A percentile compares a stretch with the other conserved stretches of the same genome.
Conservation (phyloP, 2,797 vertebrate species). For the Dendrocincla tyrannina region DNA sequence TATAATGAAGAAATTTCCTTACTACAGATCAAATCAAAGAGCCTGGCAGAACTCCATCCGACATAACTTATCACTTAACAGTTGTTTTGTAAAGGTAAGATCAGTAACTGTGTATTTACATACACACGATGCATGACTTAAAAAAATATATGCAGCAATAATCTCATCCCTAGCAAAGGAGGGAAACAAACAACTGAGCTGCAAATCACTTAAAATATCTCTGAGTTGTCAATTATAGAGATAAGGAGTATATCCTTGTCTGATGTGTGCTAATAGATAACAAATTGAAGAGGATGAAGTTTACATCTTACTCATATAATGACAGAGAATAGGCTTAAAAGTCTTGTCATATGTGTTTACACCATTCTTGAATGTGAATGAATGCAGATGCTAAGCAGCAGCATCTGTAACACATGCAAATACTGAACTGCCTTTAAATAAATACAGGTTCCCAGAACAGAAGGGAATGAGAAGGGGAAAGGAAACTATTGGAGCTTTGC, state of each 20-base stretch:
- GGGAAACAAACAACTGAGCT: constrained; percentile 31
- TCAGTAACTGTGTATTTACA: not conserved
- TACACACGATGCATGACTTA: not conserved
- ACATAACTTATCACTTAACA: constrained; percentile 98
- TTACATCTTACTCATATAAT: constrained; percentile 45
- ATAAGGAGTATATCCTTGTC: constrained; percentile 16
- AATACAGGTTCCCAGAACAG: constrained; percentile 90
- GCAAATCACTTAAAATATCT: not conserved
- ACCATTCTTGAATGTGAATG: constrained; percentile 60
- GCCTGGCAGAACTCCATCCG: constrained; percentile 99
- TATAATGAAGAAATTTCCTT: constrained; percentile 96
- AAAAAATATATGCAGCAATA: not conserved
- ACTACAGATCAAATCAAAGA: constrained; percentile 96
- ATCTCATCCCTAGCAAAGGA: not conserved
- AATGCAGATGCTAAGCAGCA: constrained; percentile 68
- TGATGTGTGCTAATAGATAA: constrained; percentile 35
- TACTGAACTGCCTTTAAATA: constrained; percentile 46
- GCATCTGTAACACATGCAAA: constrained; percentile 55
- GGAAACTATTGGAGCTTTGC: constrained; percentile 98
- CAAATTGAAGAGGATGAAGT: constrained; percentile 36
- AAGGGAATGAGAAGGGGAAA: constrained; percentile 95
- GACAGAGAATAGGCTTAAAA: constrained; percentile 43
- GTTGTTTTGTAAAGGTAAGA: constrained; percentile 96
- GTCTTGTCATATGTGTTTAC: constrained; percentile 69
- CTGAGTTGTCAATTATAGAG: constrained; percentile 3